Conservation (phyloP, 1,140 invertebrate species). For the Polypedilum pembai region DNA sequence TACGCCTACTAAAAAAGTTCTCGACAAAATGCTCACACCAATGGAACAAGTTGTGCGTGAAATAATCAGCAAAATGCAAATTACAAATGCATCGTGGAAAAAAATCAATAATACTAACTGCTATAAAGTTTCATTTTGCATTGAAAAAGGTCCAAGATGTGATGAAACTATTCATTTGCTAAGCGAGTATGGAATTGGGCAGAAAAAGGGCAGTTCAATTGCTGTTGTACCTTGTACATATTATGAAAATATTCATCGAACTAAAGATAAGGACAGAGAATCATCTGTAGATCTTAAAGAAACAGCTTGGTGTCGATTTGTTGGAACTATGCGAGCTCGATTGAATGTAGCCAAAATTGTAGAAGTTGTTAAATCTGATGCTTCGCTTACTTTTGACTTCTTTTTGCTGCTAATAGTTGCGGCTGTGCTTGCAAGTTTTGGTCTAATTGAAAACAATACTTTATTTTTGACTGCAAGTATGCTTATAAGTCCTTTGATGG, state of each 20-base stretch:
- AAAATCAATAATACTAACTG: slow-evolving; percentile 36
- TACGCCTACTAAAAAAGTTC: not conserved
- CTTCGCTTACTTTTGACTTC: slow-evolving; percentile 66
- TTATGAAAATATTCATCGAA: slow-evolving; percentile 35
- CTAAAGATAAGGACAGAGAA: not conserved
- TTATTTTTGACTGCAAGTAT: slow-evolving; percentile 67
- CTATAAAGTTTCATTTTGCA: slow-evolving; percentile 43
- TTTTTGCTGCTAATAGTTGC: slow-evolving; percentile 59
- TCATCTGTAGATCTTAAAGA: slow-evolving; percentile 33
- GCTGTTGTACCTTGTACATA: slow-evolving; percentile 44
- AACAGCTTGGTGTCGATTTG: slow-evolving; percentile 49
- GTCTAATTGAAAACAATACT: slow-evolving; percentile 69
- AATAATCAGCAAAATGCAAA: slow-evolving; percentile 39
- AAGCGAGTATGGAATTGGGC: slow-evolving; percentile 44
- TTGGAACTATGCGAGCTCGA: slow-evolving; percentile 52
- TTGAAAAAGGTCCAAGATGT: slow-evolving; percentile 43
- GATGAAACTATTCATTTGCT: slow-evolving; percentile 43
- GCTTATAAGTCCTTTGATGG: slow-evolving; percentile 72
- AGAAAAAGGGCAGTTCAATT: slow-evolving; percentile 42
- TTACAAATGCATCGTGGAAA: slow-evolving; percentile 39
- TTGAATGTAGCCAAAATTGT: slow-evolving; percentile 65
- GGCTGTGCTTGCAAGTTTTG: slow-evolving; percentile 53
- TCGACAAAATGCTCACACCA: slow-evolving; percentile 32
- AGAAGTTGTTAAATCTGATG: slow-evolving; percentile 55
- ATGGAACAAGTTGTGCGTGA: slow-evolving; percentile 40